phyloP scores from a whole-genome alignment of 2,797 vertebrate species.

The Enoplosus armatus region DNA sequence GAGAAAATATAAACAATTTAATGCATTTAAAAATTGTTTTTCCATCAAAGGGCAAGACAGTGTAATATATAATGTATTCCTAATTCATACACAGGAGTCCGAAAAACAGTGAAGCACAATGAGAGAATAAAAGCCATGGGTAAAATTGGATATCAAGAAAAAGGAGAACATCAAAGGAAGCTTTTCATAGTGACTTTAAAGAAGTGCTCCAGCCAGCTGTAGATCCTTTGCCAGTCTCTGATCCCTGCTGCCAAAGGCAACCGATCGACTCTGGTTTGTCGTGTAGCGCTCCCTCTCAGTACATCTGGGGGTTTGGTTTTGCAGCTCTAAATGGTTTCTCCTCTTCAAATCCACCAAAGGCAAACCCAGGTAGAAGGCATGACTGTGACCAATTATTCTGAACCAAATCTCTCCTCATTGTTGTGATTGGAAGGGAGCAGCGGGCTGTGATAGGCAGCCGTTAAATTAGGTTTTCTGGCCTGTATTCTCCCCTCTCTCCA shows the following conservation, averaged over 20 bases:
- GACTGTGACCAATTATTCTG: constrained; percentile 78
- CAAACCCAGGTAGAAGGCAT: constrained; percentile 71
- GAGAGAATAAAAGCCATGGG: constrained; percentile 7
- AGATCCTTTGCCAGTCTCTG: constrained; percentile 29
- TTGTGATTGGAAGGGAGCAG: constrained; percentile 63
- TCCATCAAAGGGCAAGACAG: no score
- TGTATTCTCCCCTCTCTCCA: constrained; percentile 55
- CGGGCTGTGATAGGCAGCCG: constrained; percentile 70
- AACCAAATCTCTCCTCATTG: constrained; percentile 72
- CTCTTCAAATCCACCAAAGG: constrained; percentile 69
- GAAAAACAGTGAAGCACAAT: neutral
- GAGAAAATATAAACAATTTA: neutral
- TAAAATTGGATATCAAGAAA: constrained; percentile 24
- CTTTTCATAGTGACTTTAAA: constrained; percentile 36
- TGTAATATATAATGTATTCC: neutral
- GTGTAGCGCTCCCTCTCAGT: constrained; percentile 34
- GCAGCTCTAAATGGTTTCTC: constrained; percentile 58
- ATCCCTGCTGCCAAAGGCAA: constrained; percentile 36
- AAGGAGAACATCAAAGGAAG: constrained; percentile 36
- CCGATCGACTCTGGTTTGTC: constrained; percentile 15
- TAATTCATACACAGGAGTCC: neutral
- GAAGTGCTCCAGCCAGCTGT: constrained; percentile 26
- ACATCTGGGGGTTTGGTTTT: constrained; percentile 47
- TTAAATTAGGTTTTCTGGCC: constrained; percentile 78
- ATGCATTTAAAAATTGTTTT: neutral